Evolutionary conservation across 2,888 invertebrate species (phyloP).

Genomic region (Sarcophaga carnaria): DNA sequence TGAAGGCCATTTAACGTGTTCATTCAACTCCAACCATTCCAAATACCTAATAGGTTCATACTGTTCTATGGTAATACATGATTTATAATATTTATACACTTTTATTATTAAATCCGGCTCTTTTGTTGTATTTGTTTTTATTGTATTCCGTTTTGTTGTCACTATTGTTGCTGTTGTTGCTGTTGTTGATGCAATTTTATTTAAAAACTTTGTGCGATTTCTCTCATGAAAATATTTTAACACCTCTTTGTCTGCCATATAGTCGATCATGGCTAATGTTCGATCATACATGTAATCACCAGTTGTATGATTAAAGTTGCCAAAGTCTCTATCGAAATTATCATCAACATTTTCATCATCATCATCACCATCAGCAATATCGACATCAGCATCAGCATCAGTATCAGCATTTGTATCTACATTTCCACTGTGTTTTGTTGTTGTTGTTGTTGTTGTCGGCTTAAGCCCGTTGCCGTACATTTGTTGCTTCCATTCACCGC

Average conservation of each 20-base stretch:
- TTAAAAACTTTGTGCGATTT: slow-evolving; percentile 57
- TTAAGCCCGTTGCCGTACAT: slow-evolving; percentile 4
- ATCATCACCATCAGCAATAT: not conserved
- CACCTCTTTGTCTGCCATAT: slow-evolving; percentile 62
- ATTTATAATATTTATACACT: slow-evolving; percentile 67
- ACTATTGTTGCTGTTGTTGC: slow-evolving; percentile 68
- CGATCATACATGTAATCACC: slow-evolving; percentile 51
- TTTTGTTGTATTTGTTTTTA: slow-evolving; percentile 46
- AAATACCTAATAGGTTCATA: slow-evolving; percentile 68
- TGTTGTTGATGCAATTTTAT: slow-evolving; percentile 26
- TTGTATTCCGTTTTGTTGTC: not conserved
- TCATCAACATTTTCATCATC: not conserved
- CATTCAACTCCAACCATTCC: slow-evolving; percentile 68
- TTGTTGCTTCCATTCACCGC: slow-evolving; percentile 63
- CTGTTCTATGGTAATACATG: slow-evolving; percentile 64
- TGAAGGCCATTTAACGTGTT: slow-evolving; percentile 70
- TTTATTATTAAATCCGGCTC: slow-evolving; percentile 63
- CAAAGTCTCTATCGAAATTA: not conserved
- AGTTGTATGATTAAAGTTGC: not conserved
- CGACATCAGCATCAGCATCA: not conserved
- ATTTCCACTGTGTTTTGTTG: not conserved
- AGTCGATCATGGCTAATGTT: slow-evolving; percentile 62
- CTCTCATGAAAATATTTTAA: slow-evolving; percentile 45
- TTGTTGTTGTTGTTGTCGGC: not conserved
- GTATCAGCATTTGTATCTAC: not conserved